Evolutionary conservation across 2,113 vertebrate species (phyloP).

Genomic region (Cyprinus carpio): DNA sequence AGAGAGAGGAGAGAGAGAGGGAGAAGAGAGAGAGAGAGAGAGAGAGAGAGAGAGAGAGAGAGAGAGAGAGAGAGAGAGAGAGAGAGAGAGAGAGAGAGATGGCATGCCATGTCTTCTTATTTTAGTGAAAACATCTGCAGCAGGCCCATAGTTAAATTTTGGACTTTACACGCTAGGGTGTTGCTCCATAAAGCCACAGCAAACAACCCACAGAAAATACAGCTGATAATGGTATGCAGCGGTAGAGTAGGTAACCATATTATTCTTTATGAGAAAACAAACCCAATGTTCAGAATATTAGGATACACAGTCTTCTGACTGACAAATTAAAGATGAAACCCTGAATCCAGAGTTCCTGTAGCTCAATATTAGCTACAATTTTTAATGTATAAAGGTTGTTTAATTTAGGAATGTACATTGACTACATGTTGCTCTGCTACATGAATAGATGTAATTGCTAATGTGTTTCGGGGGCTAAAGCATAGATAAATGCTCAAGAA

Average conservation of each 20-base stretch:
- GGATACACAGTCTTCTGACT: too few species aligned
- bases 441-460: neutral
- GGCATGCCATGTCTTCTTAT: constrained; percentile 15
- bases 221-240: constrained; percentile 7
- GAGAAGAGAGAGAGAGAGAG: too few species aligned
- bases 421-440: neutral
- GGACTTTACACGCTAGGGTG: constrained; percentile 32
- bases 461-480: neutral
- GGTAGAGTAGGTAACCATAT: neutral
- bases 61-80: too few species aligned
- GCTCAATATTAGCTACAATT: neutral
- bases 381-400: too few species aligned
- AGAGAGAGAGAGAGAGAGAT: neutral
- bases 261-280: neutral
- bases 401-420: neutral
- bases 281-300: neutral
- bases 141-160: constrained; percentile 26
- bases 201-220: neutral
- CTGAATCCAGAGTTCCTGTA: too few species aligned
- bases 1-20: too few species aligned
- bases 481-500: too few species aligned
- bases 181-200: constrained; percentile 36
- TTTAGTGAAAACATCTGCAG: constrained; percentile 41
- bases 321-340: neutral
- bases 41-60: too few species aligned